Evolutionary conservation across 1,140 invertebrate genomes (phyloP), one percentile per base, ranked within the genome.

Genomic region (Temnothorax curvispinosus): DNA sequence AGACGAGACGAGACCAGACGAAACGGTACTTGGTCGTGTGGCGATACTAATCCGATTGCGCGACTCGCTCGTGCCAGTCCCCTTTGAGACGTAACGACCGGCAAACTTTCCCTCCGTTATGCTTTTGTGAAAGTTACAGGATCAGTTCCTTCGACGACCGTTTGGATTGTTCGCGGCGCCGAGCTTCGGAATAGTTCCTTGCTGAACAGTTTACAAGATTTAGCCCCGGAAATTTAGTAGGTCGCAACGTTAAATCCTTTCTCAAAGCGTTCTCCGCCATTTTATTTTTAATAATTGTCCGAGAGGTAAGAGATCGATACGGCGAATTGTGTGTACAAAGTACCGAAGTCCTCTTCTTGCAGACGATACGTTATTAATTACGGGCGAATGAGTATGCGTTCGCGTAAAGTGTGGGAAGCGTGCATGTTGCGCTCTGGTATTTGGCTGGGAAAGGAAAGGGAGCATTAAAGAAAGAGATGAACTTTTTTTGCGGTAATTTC

Each of bases 391-490:
- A 21, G 52, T 47, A 58, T 54, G 64, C 76, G 75, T 71, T 69
- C 76, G 41, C 44, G 47, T 52, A 54, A 74, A 78, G 62, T 87
- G 89, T 90, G 89, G 89, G 89, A 90, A 90, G 85, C 84, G 85
- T 50, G 74, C 62, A 87, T 64, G 86, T 84, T 72, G 27, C 88
- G 84, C 69, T 84, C 52, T 32, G 44, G 87, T 85, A 71, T 71
- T 65, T 86, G 64, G 81, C 87, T 90, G 88, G 85, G 90, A 92
- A 89, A 93, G 93, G 92, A 93, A 93, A 91, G 89, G 88, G 88
- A 88, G 91, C 87, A 93, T 93, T 93, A 93, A 84, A 62, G 90
- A 74, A 89, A 88, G 87, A 90, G 91, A 90, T 92, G 86, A 89
- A 86, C 78, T 90, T 91, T 41, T 89, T 93, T 88, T 90, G 87